Conservation (phyloP, 2,113 vertebrate genomes). For the Gallinago jamesoni region DNA sequence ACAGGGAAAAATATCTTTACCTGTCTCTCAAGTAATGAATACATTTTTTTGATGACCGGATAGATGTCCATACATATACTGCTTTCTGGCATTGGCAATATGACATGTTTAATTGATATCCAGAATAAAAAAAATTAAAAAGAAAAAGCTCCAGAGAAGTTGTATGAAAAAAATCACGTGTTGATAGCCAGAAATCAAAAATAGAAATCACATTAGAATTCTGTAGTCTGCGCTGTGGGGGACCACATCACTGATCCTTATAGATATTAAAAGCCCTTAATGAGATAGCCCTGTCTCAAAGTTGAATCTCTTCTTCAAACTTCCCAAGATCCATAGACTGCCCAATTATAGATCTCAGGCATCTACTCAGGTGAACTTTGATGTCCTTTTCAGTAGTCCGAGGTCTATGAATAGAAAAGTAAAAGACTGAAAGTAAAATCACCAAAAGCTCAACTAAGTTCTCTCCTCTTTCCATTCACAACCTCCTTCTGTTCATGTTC, state of each 20-base stretch:
- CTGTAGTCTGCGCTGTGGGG: not conserved
- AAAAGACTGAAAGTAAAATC: not conserved
- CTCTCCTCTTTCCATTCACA: not conserved
- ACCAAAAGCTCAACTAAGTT: not conserved
- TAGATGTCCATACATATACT: not conserved
- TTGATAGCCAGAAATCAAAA: not conserved
- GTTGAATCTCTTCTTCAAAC: not conserved
- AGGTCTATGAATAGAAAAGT: not conserved
- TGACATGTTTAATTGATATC: not conserved
- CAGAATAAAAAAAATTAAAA: not conserved
- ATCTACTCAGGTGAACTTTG: not conserved
- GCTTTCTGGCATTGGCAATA: not conserved
- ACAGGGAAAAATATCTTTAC: not conserved
- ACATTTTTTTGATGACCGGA: not conserved
- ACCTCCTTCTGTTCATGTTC: not conserved
- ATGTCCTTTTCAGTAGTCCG: not conserved
- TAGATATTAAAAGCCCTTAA: not conserved
- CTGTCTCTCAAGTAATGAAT: not conserved
- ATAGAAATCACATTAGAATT: not conserved
- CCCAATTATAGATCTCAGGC: not conserved
- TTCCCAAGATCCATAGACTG: not conserved
- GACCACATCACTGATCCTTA: not conserved
- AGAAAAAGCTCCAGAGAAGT: rapidly evolving
- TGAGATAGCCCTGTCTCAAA: not conserved
- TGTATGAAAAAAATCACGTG: not conserved